These are phyloP conservation scores for Scaptomyza parva DNA, from an alignment of 2,888 invertebrate species.

Conservation along the genomic window DNA sequence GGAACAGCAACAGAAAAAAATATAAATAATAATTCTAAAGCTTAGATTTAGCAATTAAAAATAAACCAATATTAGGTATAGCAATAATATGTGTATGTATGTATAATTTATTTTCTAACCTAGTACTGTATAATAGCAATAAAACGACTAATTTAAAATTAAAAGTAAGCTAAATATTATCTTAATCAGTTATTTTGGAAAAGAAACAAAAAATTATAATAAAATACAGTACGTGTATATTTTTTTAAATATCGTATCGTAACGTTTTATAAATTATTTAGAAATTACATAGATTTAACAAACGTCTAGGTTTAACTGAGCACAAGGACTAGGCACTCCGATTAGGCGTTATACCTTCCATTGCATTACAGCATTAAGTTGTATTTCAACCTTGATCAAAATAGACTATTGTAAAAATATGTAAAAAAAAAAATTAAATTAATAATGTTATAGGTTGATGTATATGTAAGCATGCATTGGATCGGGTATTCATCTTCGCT, in stretches of 20 bases:
- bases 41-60: constrained; percentile 34
- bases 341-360: constrained; percentile 16
- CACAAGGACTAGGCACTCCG: constrained; percentile 24
- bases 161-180: constrained; percentile 29
- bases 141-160: constrained; percentile 36
- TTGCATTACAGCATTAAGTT: constrained; percentile 1
- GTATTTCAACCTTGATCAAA: constrained; percentile 21
- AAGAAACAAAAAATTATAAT: constrained; percentile 24
- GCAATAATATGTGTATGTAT: constrained; percentile 48
- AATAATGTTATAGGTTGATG: constrained; percentile 16
- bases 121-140: constrained; percentile 47
- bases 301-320: constrained; percentile 11
- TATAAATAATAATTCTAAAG: constrained; percentile 20
- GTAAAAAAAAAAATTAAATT: constrained; percentile 12
- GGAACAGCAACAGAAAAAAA: constrained; percentile 17
- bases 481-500: constrained; percentile 4
- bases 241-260: constrained; percentile 34
- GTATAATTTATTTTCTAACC: constrained; percentile 54
- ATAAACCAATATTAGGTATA: constrained; percentile 45
- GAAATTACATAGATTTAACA: constrained; percentile 17
- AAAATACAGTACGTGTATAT: constrained; percentile 45
- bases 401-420: constrained; percentile 36
- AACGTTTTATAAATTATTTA: constrained; percentile 31
- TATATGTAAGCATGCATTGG: constrained; percentile 8
- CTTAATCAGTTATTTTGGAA: constrained; percentile 32